phyloP scores from a whole-genome alignment of 2,888 invertebrate species.

The Phengaris alcon region DNA sequence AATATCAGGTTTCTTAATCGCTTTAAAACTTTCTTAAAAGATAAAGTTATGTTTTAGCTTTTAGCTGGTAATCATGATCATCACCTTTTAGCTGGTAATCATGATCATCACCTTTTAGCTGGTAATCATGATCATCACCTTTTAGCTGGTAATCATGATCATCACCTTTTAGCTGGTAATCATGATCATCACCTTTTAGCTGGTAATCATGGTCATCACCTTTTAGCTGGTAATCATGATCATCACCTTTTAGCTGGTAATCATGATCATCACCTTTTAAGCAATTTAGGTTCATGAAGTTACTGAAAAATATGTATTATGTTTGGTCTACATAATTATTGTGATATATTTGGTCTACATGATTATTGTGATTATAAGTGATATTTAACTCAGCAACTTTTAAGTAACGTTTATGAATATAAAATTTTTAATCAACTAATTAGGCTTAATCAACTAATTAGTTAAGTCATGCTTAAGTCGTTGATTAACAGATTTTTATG shows the following conservation, averaged over 20 bases:
- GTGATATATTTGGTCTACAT: too few species aligned
- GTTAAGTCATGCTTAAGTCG: too few species aligned
- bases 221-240: neutral
- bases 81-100: neutral
- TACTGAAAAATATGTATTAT: too few species aligned
- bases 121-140: neutral
- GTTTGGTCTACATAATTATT: too few species aligned
- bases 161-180: constrained; percentile 3
- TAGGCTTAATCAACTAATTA: too few species aligned
- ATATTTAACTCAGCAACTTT: too few species aligned
- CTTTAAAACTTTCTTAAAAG: constrained; percentile 23
- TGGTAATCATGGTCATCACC: neutral
- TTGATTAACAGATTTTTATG: too few species aligned
- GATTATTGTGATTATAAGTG: too few species aligned
- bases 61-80: neutral
- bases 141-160: neutral
- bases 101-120: constrained; percentile 6
- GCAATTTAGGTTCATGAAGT: neutral
- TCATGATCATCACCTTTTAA: neutral
- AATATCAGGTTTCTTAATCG: constrained; percentile 30
- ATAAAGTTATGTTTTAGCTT: constrained; percentile 25
- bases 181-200: constrained; percentile 3
- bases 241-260: constrained; percentile 7
- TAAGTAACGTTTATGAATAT: too few species aligned
- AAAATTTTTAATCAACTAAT: too few species aligned